Percentiles rank a stretch among this genome's conserved stretches.
phyloP scores from a whole-genome alignment of 2,888 invertebrate species.

The Cepaea hortensis region DNA sequence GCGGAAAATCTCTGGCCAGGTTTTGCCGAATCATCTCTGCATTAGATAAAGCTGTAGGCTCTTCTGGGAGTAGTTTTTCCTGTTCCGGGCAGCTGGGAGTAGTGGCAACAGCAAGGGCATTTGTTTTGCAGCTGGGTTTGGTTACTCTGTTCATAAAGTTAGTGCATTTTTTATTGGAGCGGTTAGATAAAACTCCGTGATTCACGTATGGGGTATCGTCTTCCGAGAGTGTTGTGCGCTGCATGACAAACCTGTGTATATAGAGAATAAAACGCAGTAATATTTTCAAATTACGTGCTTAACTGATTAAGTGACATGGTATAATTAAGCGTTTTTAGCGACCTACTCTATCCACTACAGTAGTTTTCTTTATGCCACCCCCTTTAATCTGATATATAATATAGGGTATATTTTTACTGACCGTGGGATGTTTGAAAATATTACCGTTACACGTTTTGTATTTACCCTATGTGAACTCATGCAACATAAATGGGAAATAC shows the following conservation, averaged over 20 bases:
- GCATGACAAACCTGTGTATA: slow-evolving; percentile 48
- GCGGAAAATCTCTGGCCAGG: slow-evolving; percentile 34
- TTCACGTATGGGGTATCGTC: slow-evolving; percentile 45
- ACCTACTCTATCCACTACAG: no score
- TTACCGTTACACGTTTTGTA: no score
- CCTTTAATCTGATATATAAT: no score
- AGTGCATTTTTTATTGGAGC: neutral
- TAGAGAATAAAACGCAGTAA: neutral
- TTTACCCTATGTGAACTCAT: no score
- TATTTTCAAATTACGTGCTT: neutral
- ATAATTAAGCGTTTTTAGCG: no score
- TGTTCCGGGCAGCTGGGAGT: slow-evolving; percentile 10
- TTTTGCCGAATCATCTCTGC: slow-evolving; percentile 27
- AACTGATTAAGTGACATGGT: no score
- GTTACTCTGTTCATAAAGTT: neutral
- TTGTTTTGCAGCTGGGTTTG: slow-evolving; percentile 24
- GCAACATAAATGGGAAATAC: no score
- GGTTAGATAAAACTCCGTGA: slow-evolving; percentile 51
- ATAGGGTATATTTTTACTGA: no score
- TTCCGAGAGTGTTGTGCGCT: slow-evolving; percentile 33
- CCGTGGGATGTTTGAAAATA: no score
- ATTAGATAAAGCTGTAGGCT: neutral
- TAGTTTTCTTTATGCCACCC: no score
- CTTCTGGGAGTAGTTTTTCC: slow-evolving; percentile 14
- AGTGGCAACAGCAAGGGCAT: neutral